A percentile compares a stretch with the other conserved stretches of the same genome.
phyloP scores from a whole-genome alignment of 2,113 vertebrate species.

The human region GRCh38 chr2:17631501-17632000 shows the following conservation, averaged over 20 bases:
- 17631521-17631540: neutral
- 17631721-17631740: neutral
- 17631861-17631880: neutral
- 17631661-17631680: neutral
- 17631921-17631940: no score
- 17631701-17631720: neutral
- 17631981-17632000: no score
- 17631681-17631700: neutral
- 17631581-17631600: neutral
- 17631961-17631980: no score
- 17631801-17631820: neutral
- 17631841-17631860: neutral
- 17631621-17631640: neutral
- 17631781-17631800: neutral
- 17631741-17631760: neutral
- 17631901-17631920: no score
- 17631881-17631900: no score
- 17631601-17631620: neutral
- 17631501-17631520: neutral
- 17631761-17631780: neutral
- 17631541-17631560: neutral
- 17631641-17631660: neutral
- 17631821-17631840: neutral
- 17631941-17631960: neutral
- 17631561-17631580: neutral